phyloP scores from a whole-genome alignment of 2,113 vertebrate genomes.

The Arothron firmamentum region DNA sequence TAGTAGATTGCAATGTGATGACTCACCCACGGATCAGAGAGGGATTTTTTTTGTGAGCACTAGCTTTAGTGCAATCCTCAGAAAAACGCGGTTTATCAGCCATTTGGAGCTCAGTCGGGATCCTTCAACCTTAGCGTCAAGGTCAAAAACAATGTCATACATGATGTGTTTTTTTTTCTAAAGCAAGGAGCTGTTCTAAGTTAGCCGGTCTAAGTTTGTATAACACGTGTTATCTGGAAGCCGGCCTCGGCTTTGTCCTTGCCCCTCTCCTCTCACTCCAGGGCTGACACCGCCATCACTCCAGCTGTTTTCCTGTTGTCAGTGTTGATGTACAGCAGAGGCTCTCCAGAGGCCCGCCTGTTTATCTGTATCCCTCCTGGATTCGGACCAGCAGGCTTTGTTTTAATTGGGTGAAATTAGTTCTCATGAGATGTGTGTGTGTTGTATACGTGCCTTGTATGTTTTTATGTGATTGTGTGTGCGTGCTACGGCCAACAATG shows the following conservation, averaged over 20 bases:
- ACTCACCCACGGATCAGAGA: conserved; percentile 9
- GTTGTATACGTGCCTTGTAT: background rate
- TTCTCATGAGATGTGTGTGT: conserved; percentile 23
- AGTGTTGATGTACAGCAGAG: conserved; percentile 31
- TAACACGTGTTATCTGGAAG: conserved; percentile 34
- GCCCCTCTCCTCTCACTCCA: conserved; percentile 18
- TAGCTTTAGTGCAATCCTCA: no score
- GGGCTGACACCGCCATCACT: conserved; percentile 18
- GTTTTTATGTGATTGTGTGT: conserved; percentile 9
- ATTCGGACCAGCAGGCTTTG: conserved; percentile 32
- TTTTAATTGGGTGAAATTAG: conserved; percentile 58
- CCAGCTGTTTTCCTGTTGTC: conserved; percentile 47
- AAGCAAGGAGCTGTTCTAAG: background rate
- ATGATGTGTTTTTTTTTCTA: background rate
- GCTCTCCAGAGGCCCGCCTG: conserved; percentile 51
- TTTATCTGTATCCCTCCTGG: conserved; percentile 44
- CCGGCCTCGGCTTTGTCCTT: conserved; percentile 18
- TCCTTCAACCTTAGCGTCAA: no score
- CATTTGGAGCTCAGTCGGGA: no score
- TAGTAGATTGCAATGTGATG: background rate
- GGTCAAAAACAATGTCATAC: background rate
- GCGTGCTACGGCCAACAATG: conserved; percentile 27
- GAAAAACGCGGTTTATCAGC: no score
- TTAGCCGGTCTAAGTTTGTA: background rate
- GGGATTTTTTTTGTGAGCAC: background rate